Conservation (phyloP, 2,113 vertebrate genomes). For the Siniperca knerii region DNA sequence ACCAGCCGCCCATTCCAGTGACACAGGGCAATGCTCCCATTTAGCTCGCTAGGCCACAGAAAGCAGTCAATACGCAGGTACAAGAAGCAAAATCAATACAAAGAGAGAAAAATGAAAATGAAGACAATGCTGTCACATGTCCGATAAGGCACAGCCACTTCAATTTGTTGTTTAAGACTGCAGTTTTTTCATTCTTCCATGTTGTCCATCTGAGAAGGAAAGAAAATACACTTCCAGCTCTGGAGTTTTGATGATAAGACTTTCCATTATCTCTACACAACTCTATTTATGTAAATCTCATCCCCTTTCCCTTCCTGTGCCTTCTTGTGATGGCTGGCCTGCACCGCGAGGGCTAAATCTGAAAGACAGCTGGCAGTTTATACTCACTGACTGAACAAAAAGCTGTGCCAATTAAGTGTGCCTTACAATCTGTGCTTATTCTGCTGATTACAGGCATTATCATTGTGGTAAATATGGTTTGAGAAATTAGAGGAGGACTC, state of each 20-base stretch:
- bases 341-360: constrained; percentile 28
- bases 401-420: constrained; percentile 48
- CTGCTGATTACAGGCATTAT: constrained; percentile 39
- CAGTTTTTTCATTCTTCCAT: neutral
- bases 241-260: constrained; percentile 71
- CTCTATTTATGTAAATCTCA: constrained; percentile 69
- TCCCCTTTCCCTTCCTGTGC: constrained; percentile 31
- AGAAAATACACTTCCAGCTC: constrained; percentile 36
- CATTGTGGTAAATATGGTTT: constrained; percentile 44
- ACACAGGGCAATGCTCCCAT: constrained; percentile 2
- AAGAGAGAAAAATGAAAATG: constrained; percentile 7
- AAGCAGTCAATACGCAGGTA: constrained; percentile 36
- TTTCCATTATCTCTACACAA: constrained; percentile 65
- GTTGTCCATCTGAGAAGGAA: constrained; percentile 20
- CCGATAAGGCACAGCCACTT: constrained; percentile 7
- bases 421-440: constrained; percentile 49
- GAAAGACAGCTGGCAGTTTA: constrained; percentile 56
- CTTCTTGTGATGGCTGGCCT: constrained; percentile 44
- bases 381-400: constrained; percentile 24
- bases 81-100: constrained; percentile 40
- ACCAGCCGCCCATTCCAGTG: constrained; percentile 6
- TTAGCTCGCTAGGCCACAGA: constrained; percentile 16
- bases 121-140: constrained; percentile 8
- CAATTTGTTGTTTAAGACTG: neutral
- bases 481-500: constrained; percentile 39